Base-by-base conservation (phyloP, 2,113 vertebrate species). In the Austrofundulus limnaeus region DNA sequence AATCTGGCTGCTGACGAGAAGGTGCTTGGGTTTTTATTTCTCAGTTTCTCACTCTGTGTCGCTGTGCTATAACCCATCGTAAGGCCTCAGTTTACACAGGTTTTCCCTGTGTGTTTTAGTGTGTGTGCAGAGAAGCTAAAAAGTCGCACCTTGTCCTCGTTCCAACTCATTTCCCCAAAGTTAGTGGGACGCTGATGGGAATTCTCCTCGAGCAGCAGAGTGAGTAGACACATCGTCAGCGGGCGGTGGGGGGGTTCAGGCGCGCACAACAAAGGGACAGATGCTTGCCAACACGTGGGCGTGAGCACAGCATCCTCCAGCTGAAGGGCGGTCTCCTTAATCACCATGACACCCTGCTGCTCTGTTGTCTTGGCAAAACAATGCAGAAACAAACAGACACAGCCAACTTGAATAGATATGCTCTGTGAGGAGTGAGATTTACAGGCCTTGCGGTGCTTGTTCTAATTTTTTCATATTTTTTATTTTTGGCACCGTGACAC, bases 261-360 rank as follows among this genome's bases (percentile, higher is more conserved):
- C 58, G 49, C 53, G 19, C 3, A 56, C 65, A 41, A 39, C 64
- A 56, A 41, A n/a, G 39, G 67, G 61, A 63, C 76, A 83, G 76
- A 85, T 77, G 82, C 78, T 80, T 61, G 70, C 65, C 69, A 78
- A 72, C 78, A 64, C 8, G 57, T 66, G 72, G 63, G 68, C 78
- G 76, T 23, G 71, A 75, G 57, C 68, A 43, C 60, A 65, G 73
- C 70, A 68, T 70, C 74, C 66, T 65, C 61, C 63, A 60, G 72
- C 41, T 77, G 70, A 78, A 70, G 72, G 75, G 77, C 31, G 65
- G 77, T 64, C 73, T 83, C 58, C 63, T 71, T 85, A 88, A 85
- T 86, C 87, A 83, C 77, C 49, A 59, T 23, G 76, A 71, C 64
- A 28, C 74, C 86, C 80, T 1, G 80, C 78, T 72, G 82, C 74